phyloP scores from a whole-genome alignment of 30 jellyfish, hydroid and myxozoan genomes.

The Pseudorhiza aurosa region DNA sequence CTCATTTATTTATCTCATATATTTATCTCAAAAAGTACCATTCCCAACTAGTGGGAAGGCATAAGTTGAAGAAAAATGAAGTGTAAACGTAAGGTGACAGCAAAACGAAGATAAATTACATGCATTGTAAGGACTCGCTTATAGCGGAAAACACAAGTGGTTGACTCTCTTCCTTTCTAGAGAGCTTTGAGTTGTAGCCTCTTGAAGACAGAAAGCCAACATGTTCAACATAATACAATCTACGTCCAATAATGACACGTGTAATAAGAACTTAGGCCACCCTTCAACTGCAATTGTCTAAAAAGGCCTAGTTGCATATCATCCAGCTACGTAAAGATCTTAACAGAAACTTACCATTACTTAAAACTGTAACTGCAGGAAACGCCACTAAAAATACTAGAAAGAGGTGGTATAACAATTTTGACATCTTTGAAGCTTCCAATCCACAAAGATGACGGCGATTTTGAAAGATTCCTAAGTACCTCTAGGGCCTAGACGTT shows the following conservation, averaged over 20 bases:
- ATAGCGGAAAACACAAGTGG: too few species aligned
- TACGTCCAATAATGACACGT: slow-evolving; percentile 58
- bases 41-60: too few species aligned
- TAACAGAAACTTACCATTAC: slow-evolving; percentile 48
- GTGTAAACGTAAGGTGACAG: too few species aligned
- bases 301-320: background rate
- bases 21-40: too few species aligned
- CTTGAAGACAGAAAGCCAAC: background rate
- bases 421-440: slow-evolving; percentile 55
- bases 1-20: too few species aligned
- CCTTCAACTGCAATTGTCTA: background rate
- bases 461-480: slow-evolving; percentile 15
- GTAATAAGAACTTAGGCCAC: slow-evolving; percentile 32
- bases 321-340: background rate
- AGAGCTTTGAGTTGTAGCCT: too few species aligned
- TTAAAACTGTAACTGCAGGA: slow-evolving; percentile 27
- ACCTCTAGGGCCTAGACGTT: slow-evolving; percentile 17
- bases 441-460: slow-evolving; percentile 29
- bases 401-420: slow-evolving; percentile 49
- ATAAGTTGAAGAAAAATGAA: too few species aligned
- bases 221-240: too few species aligned
- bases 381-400: slow-evolving; percentile 59
- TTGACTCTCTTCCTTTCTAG: too few species aligned
- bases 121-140: too few species aligned
- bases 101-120: too few species aligned